Evolutionary conservation across 2,797 vertebrate species (phyloP).

Genomic region (Poecilia velifera): DNA sequence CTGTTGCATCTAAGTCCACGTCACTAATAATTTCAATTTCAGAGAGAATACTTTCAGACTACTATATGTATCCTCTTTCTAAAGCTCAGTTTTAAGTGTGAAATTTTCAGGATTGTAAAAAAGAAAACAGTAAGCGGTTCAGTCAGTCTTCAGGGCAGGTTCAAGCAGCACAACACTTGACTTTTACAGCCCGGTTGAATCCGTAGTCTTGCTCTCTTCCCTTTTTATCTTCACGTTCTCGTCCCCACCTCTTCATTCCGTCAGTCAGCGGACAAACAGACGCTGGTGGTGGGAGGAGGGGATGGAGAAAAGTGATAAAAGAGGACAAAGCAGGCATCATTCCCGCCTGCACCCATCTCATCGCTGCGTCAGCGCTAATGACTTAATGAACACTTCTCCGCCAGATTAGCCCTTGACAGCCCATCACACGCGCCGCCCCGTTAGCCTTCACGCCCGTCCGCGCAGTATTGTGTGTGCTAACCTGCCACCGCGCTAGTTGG

Average conservation of each 20-base stretch:
- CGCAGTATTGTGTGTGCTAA: conserved; percentile 60
- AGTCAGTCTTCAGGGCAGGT: conserved; percentile 14
- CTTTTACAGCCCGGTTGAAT: conserved; percentile 32
- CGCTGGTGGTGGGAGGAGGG: conserved; percentile 52
- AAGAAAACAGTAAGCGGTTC: background rate
- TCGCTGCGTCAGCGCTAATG: conserved; percentile 83
- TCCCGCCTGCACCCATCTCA: conserved; percentile 74
- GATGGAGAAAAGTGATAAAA: conserved; percentile 60
- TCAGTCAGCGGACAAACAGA: conserved; percentile 69
- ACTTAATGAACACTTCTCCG: conserved; percentile 87
- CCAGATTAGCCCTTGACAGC: conserved; percentile 85
- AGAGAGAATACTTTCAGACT: background rate
- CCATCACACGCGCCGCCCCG: conserved; percentile 74
- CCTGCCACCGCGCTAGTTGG: conserved; percentile 56
- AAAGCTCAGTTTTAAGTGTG: conserved; percentile 7
- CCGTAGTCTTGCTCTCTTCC: conserved; percentile 27
- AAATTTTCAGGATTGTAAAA: background rate
- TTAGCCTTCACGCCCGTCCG: conserved; percentile 62
- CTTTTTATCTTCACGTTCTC: conserved; percentile 27
- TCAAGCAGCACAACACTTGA: conserved; percentile 45
- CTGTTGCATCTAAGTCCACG: background rate
- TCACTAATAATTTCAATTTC: background rate
- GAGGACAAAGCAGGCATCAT: conserved; percentile 83
- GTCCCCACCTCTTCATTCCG: conserved; percentile 63
- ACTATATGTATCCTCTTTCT: background rate